phyloP scores from a whole-genome alignment of 2,888 invertebrate species.

The Cremastobaeus sp. region DNA sequence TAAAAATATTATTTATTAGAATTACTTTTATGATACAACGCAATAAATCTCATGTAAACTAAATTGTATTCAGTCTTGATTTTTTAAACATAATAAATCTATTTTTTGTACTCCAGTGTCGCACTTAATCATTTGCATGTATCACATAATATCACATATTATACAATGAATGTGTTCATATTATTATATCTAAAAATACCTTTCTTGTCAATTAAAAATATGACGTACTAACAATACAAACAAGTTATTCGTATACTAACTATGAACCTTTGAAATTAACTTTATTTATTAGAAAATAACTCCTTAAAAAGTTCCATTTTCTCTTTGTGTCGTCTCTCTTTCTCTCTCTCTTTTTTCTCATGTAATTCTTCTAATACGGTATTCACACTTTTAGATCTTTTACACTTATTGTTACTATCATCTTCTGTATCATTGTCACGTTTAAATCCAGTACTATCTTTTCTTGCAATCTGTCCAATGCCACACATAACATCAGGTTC shows the following conservation, averaged over 20 bases:
- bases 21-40: neutral
- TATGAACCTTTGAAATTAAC: neutral
- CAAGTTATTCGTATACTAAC: neutral
- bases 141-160: too few relatives aligned
- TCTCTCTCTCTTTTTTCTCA: slow-evolving; percentile 25
- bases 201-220: neutral
- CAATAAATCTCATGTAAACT: neutral
- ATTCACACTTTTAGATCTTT: slow-evolving; percentile 5
- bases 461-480: slow-evolving; percentile 8
- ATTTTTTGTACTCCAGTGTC: neutral
- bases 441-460: neutral
- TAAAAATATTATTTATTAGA: neutral
- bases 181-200: too few relatives aligned
- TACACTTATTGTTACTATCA: neutral
- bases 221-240: neutral
- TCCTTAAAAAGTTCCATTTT: slow-evolving; percentile 26
- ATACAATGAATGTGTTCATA: too few relatives aligned
- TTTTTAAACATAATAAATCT: neutral
- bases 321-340: slow-evolving; percentile 24
- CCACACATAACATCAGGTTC: slow-evolving; percentile 30
- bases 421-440: neutral
- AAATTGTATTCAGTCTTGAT: neutral
- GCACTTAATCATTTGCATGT: too few relatives aligned
- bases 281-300: slow-evolving; percentile 11
- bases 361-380: slow-evolving; percentile 9